Evolutionary conservation across 1,140 invertebrate species (phyloP).

Genomic region (Acromyrmex heyeri): DNA sequence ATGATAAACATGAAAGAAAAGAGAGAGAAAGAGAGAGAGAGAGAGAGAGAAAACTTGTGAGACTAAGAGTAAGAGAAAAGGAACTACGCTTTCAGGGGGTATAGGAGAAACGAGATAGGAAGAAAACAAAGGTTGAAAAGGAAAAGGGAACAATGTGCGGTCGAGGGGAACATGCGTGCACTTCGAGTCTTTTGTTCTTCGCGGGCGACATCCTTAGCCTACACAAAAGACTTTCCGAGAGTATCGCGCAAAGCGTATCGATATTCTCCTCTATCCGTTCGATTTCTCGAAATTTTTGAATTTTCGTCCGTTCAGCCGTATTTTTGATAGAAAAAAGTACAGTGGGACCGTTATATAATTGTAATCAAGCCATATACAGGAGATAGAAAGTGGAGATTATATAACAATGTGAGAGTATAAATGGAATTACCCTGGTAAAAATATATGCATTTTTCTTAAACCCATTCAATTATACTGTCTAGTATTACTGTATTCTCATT

Average conservation of each 20-base stretch:
- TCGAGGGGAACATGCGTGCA: constrained; percentile 70
- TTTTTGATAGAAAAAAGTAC: constrained; percentile 53
- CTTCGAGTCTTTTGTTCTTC: constrained; percentile 68
- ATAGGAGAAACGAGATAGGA: not conserved
- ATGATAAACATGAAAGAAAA: constrained; percentile 70
- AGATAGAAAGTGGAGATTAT: constrained; percentile 20
- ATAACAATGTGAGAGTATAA: constrained; percentile 34
- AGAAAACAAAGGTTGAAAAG: not conserved
- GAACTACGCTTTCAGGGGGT: not conserved
- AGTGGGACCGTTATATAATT: constrained; percentile 36
- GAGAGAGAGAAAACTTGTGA: constrained; percentile 47
- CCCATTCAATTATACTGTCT: too few relatives aligned
- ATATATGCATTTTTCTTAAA: too few relatives aligned
- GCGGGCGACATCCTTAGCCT: constrained; percentile 31
- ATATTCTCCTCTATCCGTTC: constrained; percentile 23
- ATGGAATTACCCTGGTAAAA: not conserved
- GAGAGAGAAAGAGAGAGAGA: not conserved
- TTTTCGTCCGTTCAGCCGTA: constrained; percentile 33
- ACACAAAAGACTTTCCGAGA: constrained; percentile 46
- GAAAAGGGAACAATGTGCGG: constrained; percentile 49
- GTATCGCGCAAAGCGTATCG: constrained; percentile 29
- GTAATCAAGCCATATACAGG: constrained; percentile 23
- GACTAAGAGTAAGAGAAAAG: constrained; percentile 17
- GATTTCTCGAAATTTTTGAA: constrained; percentile 37
- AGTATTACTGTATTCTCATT: too few relatives aligned